A percentile compares a stretch with the other conserved stretches of the same genome.
phyloP scores from a whole-genome alignment of 1,140 invertebrate genomes.

The Stegodyphus dumicola region DNA sequence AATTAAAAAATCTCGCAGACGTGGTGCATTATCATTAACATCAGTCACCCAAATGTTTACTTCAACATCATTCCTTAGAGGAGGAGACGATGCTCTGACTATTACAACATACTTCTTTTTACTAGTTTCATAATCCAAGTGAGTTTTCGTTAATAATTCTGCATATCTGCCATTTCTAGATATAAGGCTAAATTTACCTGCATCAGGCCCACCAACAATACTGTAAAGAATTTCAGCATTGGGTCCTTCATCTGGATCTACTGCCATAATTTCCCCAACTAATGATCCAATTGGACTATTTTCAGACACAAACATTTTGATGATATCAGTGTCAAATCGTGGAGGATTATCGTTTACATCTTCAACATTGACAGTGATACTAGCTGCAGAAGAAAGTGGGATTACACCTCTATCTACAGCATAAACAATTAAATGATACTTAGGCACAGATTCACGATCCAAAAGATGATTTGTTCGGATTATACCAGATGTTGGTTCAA shows the following conservation, averaged over 20 bases:
- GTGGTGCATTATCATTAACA: constrained; percentile 91
- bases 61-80: constrained; percentile 85
- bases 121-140: constrained; percentile 92
- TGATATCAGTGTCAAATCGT: constrained; percentile 86
- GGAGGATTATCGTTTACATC: constrained; percentile 93
- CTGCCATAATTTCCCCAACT: constrained; percentile 88
- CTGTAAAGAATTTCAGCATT: constrained; percentile 93
- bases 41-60: constrained; percentile 90
- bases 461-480: constrained; percentile 89
- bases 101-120: constrained; percentile 88
- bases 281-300: constrained; percentile 93
- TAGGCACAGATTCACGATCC: constrained; percentile 88
- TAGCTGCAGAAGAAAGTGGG: constrained; percentile 70
- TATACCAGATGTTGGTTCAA: constrained; percentile 91
- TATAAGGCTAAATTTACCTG: constrained; percentile 82
- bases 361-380: constrained; percentile 84
- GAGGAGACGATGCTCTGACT: constrained; percentile 87
- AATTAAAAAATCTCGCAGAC: constrained; percentile 88
- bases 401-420: constrained; percentile 87
- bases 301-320: constrained; percentile 87
- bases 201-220: constrained; percentile 88
- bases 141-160: constrained; percentile 85
- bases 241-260: constrained; percentile 91
- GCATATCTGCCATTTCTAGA: constrained; percentile 75
- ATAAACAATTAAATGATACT: constrained; percentile 85